Evolutionary conservation across 2,113 vertebrate species (phyloP), one percentile per base, ranked within the genome.

Genomic region (Colossoma macropomum): DNA sequence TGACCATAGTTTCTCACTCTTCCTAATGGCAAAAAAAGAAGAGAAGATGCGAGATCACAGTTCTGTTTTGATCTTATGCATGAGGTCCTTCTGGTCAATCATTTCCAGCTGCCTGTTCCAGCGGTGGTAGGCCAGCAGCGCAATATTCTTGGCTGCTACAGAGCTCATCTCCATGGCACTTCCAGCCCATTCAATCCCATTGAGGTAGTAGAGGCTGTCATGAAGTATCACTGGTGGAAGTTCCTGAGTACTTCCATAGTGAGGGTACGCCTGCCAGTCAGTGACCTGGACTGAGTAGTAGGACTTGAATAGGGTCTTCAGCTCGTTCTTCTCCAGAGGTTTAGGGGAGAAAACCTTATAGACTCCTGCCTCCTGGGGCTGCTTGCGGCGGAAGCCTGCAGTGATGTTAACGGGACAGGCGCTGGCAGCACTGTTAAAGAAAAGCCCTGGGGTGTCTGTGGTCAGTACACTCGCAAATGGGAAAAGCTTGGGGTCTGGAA

Each of bases 61-160:
- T 86, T 99, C 98, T 0, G 97, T 98, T 91, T 99, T 99, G 86
- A 99, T 96, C 87, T 96, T 97, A 92, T 99, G 98, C 93, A 99
- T 96, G 87, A 99, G 93, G 85, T 99, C 98, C 87, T 94, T 97
- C 89, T 98, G 98, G 92, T 99, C 97, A 12, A 99, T 96, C 94
- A 97, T 98, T 83, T 98, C 97, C 1, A 95, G 89, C 59, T 97
- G 96, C 83, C 95, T 94, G 88, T 95, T 96, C 98, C 98, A 99
- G 89, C 95, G 96, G 90, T 98, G 97, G 86, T 97, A 97, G 8
- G 97, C 97, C 89, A 99, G 88, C 88, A 99, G 93, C 21, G 98
- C 98, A 62, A 99, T 96, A 0, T 99, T 99, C 89, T 99, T 99
- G 87, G 98, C 98, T 0, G 98, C 97, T 66, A 99, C 96, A 0